Percentiles rank a stretch among this genome's conserved stretches.
phyloP scores from a whole-genome alignment of 2,888 invertebrate species.

The Proisotoma minuta region DNA sequence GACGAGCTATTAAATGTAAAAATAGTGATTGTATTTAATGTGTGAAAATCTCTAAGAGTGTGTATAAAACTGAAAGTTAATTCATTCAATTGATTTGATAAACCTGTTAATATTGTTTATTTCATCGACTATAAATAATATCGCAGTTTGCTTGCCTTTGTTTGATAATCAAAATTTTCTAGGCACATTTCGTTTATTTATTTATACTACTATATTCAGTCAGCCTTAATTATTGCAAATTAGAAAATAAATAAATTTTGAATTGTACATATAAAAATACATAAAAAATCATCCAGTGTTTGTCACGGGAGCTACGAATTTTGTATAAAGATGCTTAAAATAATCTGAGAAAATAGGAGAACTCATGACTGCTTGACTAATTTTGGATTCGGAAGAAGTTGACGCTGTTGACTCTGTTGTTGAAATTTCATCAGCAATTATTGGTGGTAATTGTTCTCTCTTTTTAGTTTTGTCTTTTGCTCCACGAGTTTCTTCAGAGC shows the following conservation, averaged over 20 bases:
- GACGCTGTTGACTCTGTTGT: not conserved
- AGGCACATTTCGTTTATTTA: no score
- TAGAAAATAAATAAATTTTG: not conserved
- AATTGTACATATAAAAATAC: not conserved
- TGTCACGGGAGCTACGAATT: not conserved
- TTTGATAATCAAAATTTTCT: no score
- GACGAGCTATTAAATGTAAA: no score
- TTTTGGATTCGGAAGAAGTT: not conserved
- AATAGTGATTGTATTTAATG: no score
- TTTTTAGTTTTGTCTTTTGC: not conserved
- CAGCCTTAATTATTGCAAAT: no score
- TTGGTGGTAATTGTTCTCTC: not conserved
- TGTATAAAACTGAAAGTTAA: no score
- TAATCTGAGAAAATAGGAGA: slow-evolving; percentile 9
- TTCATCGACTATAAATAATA: no score
- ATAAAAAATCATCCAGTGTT: not conserved
- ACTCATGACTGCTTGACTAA: slow-evolving; percentile 3
- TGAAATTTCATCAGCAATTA: not conserved
- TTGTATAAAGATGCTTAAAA: slow-evolving; percentile 13
- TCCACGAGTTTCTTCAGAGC: not conserved
- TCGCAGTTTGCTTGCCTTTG: no score
- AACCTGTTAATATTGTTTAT: no score
- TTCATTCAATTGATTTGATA: no score
- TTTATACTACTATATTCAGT: no score
- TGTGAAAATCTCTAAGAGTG: no score